A percentile compares a stretch with the other conserved stretches of the same genome.
Conservation (phyloP, 2,113 vertebrate species). For the Centropus unirufus region DNA sequence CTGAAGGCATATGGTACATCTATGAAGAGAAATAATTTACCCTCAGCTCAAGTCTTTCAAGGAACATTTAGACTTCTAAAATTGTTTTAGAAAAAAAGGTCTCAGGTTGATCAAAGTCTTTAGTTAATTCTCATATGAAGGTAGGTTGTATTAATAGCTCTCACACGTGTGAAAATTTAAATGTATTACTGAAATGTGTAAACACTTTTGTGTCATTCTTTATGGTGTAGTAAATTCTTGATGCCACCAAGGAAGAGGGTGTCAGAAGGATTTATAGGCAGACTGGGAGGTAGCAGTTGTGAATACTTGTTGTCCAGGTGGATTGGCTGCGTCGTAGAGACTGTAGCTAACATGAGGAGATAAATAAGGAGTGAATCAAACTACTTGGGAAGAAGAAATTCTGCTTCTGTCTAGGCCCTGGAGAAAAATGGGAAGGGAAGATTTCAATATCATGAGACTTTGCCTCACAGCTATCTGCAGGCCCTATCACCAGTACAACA, state of each 20-base stretch:
- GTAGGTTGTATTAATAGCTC: background rate
- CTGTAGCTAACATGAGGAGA: background rate
- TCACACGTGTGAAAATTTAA: background rate
- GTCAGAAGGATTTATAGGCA: background rate
- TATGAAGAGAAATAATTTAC: background rate
- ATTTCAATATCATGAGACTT: background rate
- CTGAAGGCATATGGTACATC: background rate
- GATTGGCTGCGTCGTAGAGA: background rate
- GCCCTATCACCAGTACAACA: background rate
- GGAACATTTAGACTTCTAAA: background rate
- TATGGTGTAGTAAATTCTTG: background rate
- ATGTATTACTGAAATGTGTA: background rate
- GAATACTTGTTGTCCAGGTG: background rate
- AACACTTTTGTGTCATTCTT: background rate
- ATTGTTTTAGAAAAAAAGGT: background rate
- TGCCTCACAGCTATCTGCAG: background rate
- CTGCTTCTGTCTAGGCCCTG: background rate
- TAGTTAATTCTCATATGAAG: background rate
- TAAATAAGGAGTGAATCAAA: background rate
- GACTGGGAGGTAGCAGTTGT: background rate
- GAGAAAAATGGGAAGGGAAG: background rate
- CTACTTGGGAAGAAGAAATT: background rate
- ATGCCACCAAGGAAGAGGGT: background rate
- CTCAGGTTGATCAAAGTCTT: background rate
- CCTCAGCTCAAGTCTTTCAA: background rate